Conservation (phyloP, 2,113 vertebrate genomes). For the Brachyistius frenatus region DNA sequence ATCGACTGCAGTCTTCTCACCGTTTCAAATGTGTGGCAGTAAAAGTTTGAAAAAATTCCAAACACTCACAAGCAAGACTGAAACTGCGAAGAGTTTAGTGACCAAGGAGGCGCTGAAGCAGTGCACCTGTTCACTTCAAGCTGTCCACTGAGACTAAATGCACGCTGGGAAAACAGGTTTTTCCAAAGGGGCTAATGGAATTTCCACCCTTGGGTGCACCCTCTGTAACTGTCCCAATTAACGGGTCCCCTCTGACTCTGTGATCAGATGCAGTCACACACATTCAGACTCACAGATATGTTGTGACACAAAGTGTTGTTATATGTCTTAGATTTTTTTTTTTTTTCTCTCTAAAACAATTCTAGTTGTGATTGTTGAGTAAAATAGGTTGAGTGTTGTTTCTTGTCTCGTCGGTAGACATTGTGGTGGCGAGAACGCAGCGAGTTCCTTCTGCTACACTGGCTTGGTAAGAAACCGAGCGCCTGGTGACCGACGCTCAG, state of each 20-base stretch:
- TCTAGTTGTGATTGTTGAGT: background rate
- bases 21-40: background rate
- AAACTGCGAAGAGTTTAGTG: background rate
- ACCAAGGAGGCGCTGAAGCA: background rate
- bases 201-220: conserved; percentile 38
- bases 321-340: background rate
- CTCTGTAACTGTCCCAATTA: conserved; percentile 42
- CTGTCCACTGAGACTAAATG: conserved; percentile 1
- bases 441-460: background rate
- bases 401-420: background rate
- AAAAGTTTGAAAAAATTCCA: background rate
- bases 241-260: conserved; percentile 23
- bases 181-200: conserved; percentile 45
- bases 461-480: background rate
- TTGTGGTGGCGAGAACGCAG: background rate
- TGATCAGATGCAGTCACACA: conserved; percentile 1
- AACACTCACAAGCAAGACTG: background rate
- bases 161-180: conserved; percentile 7
- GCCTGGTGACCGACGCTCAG: conserved; percentile 52
- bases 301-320: background rate
- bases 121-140: conserved; percentile 27
- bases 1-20: background rate
- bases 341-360: background rate
- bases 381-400: background rate
- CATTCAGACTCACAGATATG: background rate